phyloP scores from a whole-genome alignment of 1,140 invertebrate genomes.

The Vanessa atalanta region DNA sequence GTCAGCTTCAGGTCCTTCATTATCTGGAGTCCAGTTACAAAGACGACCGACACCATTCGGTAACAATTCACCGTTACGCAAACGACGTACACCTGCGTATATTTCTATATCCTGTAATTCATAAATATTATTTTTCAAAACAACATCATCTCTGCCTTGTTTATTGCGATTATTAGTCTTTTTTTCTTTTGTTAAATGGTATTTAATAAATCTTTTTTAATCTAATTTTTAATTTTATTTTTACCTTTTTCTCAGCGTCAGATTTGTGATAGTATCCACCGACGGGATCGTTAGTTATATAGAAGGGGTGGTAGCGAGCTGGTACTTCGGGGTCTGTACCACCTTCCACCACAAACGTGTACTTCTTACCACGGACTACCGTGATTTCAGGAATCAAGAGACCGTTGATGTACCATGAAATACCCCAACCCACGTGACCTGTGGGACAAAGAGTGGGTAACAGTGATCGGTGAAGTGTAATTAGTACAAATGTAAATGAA shows the following conservation, averaged over 20 bases:
- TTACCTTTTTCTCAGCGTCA: slow-evolving; percentile 89
- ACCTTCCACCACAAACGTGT: slow-evolving; percentile 95
- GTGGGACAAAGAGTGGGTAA: slow-evolving; percentile 1
- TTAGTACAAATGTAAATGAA: too few relatives aligned
- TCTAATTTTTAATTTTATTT: background rate
- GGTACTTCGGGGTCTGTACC: slow-evolving; percentile 89
- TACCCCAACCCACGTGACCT: slow-evolving; percentile 96
- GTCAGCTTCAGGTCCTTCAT: slow-evolving; percentile 86
- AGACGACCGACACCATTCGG: slow-evolving; percentile 90
- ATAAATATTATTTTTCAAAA: too few relatives aligned
- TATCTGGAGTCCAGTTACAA: slow-evolving; percentile 92
- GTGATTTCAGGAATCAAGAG: slow-evolving; percentile 95
- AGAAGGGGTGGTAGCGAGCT: slow-evolving; percentile 96
- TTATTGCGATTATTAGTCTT: too few relatives aligned
- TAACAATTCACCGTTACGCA: slow-evolving; percentile 83
- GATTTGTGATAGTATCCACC: slow-evolving; percentile 94
- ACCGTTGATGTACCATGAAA: slow-evolving; percentile 98
- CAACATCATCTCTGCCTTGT: too few relatives aligned
- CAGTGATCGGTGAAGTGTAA: too few relatives aligned
- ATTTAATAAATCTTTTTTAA: too few relatives aligned
- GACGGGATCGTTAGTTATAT: slow-evolving; percentile 95
- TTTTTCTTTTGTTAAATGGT: too few relatives aligned
- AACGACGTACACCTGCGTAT: slow-evolving; percentile 88
- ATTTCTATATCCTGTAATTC: slow-evolving; percentile 86
- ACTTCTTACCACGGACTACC: slow-evolving; percentile 93